Evolutionary conservation across 2,113 vertebrate species (phyloP).

Genomic region (Crotalus viridis): DNA sequence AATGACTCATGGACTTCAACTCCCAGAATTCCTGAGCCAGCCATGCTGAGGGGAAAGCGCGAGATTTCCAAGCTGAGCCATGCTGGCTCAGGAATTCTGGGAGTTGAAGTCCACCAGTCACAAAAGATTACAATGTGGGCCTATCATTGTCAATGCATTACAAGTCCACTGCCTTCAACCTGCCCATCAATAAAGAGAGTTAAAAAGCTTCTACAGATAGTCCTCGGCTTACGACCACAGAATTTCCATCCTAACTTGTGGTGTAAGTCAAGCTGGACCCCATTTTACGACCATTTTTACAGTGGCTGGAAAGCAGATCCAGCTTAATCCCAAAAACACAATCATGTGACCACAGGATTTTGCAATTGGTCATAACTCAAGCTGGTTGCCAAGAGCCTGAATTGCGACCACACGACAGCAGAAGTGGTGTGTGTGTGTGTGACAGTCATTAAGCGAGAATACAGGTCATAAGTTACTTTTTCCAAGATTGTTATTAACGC

Average conservation of each 20-base stretch:
- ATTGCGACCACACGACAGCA: neutral
- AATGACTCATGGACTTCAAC: too few relatives aligned
- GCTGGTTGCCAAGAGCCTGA: neutral
- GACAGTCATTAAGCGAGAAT: neutral
- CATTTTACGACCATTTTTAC: neutral
- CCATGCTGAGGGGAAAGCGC: too few relatives aligned
- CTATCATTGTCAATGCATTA: neutral
- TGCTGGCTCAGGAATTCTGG: too few relatives aligned
- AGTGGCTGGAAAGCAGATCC: neutral
- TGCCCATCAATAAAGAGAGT: neutral
- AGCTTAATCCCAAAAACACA: too few relatives aligned
- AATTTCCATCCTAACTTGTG: neutral
- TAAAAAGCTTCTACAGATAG: neutral
- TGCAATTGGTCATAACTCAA: neutral
- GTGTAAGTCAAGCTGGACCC: neutral
- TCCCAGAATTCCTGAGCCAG: too few relatives aligned
- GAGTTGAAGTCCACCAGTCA: too few relatives aligned
- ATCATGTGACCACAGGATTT: neutral
- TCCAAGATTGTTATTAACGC: neutral
- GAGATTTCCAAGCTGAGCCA: too few relatives aligned
- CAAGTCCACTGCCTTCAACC: neutral
- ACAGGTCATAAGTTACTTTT: neutral
- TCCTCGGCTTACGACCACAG: neutral
- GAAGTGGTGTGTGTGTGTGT: too few relatives aligned
- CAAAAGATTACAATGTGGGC: too few relatives aligned